Percentiles rank a stretch among this genome's conserved stretches.
Evolutionary conservation across 2,113 vertebrate genomes (phyloP).

Genomic region (Xiphias gladius): DNA sequence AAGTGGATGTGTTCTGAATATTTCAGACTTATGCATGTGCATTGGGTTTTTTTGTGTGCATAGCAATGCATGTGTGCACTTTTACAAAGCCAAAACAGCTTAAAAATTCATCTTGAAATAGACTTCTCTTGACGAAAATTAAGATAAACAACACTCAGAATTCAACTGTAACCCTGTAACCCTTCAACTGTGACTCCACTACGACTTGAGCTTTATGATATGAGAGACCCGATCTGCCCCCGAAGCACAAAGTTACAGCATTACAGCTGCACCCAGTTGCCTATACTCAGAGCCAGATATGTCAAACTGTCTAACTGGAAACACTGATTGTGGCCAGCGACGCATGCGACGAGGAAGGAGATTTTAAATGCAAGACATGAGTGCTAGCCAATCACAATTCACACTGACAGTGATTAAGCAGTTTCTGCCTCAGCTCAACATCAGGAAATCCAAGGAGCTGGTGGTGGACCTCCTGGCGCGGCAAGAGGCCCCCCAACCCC

Average conservation of each 20-base stretch:
- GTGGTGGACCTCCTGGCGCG: too few relatives aligned
- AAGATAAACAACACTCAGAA: background rate
- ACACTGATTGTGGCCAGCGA: background rate
- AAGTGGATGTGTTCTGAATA: too few relatives aligned
- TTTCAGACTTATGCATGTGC: background rate
- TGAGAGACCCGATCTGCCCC: background rate
- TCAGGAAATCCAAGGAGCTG: too few relatives aligned
- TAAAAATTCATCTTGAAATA: background rate
- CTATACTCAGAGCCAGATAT: background rate
- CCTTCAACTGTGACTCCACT: background rate
- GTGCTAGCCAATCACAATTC: background rate
- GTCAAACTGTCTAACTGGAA: background rate
- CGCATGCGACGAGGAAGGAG: background rate
- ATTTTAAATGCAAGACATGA: background rate
- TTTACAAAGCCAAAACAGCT: background rate
- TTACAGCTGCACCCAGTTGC: background rate
- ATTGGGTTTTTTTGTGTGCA: background rate
- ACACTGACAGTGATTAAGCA: too few relatives aligned
- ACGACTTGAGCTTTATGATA: background rate
- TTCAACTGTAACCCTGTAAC: background rate
- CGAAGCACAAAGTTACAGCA: constrained; percentile 19
- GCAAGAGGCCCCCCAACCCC: too few relatives aligned
- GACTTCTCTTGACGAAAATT: background rate
- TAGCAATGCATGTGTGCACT: background rate
- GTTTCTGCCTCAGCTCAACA: background rate